phyloP scores from a whole-genome alignment of 2,797 vertebrate genomes.

The Microctenopoma stevenorrisi region DNA sequence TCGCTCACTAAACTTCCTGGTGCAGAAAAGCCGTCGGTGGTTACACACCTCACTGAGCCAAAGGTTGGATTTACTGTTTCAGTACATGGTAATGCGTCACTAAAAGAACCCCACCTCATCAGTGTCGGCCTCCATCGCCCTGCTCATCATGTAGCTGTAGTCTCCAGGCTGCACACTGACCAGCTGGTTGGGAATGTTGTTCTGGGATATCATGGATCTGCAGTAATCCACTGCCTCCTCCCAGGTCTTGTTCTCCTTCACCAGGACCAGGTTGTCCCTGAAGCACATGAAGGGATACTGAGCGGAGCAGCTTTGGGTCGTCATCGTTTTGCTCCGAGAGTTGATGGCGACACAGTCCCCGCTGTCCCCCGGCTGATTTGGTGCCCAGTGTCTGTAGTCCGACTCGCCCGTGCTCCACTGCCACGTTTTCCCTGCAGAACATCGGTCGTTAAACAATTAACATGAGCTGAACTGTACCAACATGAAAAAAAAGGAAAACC shows the following conservation, averaged over 20 bases:
- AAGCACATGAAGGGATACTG: slow-evolving; percentile 42
- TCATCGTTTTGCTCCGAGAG: not conserved
- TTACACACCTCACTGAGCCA: too few relatives aligned
- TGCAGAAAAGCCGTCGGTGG: too few relatives aligned
- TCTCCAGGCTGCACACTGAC: slow-evolving; percentile 48
- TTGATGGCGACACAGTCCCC: slow-evolving; percentile 41
- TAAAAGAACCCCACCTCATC: slow-evolving; percentile 50
- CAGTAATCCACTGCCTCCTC: slow-evolving; percentile 62
- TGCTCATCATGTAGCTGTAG: fast-evolving
- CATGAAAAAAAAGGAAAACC: too few relatives aligned
- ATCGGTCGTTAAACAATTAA: too few relatives aligned
- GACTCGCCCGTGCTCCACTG: slow-evolving; percentile 34
- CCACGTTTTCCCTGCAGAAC: slow-evolving; percentile 32
- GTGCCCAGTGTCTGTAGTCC: not conserved
- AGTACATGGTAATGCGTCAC: not conserved
- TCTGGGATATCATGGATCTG: not conserved
- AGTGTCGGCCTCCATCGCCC: slow-evolving; percentile 8
- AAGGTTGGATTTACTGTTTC: too few relatives aligned
- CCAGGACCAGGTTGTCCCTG: slow-evolving; percentile 44
- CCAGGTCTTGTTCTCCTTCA: slow-evolving; percentile 67
- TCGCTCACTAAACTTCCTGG: too few relatives aligned
- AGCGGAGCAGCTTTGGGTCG: not conserved
- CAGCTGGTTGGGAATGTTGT: slow-evolving; percentile 8
- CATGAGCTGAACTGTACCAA: too few relatives aligned
- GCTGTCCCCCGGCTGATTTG: fast-evolving